A percentile compares a stretch with the other conserved stretches of the same genome.
Conservation (phyloP, 2,888 invertebrate genomes). For the Scaptomyza polygonia region DNA sequence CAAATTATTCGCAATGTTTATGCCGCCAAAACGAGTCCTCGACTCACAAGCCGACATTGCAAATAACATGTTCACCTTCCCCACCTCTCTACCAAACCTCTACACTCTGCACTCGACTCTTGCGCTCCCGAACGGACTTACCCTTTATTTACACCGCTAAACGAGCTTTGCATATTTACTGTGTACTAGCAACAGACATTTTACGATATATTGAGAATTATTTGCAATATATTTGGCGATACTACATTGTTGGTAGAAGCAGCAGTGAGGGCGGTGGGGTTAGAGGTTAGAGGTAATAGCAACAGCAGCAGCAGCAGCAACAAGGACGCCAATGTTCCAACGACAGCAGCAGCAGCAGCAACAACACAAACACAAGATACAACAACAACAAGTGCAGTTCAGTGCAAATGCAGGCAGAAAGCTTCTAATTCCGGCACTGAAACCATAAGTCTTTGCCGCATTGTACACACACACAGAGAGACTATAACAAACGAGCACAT, state of each 20-base stretch:
- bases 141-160: slow-evolving; percentile 70
- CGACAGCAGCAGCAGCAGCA: slow-evolving; percentile 61
- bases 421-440: slow-evolving; percentile 80
- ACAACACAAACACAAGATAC: slow-evolving; percentile 47
- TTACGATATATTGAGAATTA: slow-evolving; percentile 81
- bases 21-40: slow-evolving; percentile 17
- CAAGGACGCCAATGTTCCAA: slow-evolving; percentile 78
- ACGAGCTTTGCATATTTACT: slow-evolving; percentile 81
- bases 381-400: slow-evolving; percentile 60
- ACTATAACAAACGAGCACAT: not conserved
- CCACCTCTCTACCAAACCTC: not conserved
- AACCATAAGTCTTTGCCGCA: slow-evolving; percentile 81
- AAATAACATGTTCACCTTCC: slow-evolving; percentile 7
- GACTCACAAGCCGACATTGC: slow-evolving; percentile 44
- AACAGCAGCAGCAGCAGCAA: slow-evolving; percentile 64
- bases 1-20: slow-evolving; percentile 18
- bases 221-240: slow-evolving; percentile 79
- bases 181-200: slow-evolving; percentile 78
- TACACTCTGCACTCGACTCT: not conserved
- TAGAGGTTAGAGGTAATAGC: too few species aligned
- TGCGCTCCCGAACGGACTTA: slow-evolving; percentile 13
- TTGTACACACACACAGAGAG: slow-evolving; percentile 54
- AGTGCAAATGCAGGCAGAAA: slow-evolving; percentile 78
- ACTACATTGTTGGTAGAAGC: slow-evolving; percentile 17
- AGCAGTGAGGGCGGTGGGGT: not conserved